Conservation (phyloP, 1,140 invertebrate species). For the Drosophila leontia region DNA sequence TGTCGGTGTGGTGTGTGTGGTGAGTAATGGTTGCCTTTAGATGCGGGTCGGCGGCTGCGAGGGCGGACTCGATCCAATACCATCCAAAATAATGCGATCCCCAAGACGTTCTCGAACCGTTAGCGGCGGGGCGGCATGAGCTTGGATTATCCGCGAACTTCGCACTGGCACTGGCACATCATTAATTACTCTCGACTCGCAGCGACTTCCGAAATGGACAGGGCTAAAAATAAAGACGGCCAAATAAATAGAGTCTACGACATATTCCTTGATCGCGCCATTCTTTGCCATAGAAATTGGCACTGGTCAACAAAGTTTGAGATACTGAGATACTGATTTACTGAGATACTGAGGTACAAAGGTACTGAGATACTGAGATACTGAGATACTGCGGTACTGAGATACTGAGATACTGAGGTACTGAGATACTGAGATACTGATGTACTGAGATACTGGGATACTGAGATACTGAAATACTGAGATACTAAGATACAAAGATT, state of each 20-base stretch:
- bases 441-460: no score
- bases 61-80: not conserved
- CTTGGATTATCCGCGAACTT: slow-evolving; percentile 28
- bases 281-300: slow-evolving; percentile 25
- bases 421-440: no score
- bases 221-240: slow-evolving; percentile 66
- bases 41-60: slow-evolving; percentile 1
- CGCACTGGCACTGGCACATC: slow-evolving; percentile 43
- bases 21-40: slow-evolving; percentile 60
- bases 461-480: no score
- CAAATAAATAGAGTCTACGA: slow-evolving; percentile 62
- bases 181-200: slow-evolving; percentile 67
- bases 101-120: not conserved
- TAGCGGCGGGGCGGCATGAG: slow-evolving; percentile 1
- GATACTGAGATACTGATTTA: not conserved
- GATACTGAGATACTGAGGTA: no score
- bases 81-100: slow-evolving; percentile 4
- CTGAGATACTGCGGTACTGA: no score
- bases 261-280: slow-evolving; percentile 47
- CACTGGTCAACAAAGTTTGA: slow-evolving; percentile 27
- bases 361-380: not conserved
- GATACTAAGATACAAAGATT: no score
- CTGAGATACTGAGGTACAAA: not conserved
- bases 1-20: slow-evolving; percentile 33
- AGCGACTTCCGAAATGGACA: slow-evolving; percentile 72